These are phyloP conservation scores for Gasterosteus aculeatus DNA, from an alignment of 2,113 vertebrate genomes.

Conservation along the genomic window DNA sequence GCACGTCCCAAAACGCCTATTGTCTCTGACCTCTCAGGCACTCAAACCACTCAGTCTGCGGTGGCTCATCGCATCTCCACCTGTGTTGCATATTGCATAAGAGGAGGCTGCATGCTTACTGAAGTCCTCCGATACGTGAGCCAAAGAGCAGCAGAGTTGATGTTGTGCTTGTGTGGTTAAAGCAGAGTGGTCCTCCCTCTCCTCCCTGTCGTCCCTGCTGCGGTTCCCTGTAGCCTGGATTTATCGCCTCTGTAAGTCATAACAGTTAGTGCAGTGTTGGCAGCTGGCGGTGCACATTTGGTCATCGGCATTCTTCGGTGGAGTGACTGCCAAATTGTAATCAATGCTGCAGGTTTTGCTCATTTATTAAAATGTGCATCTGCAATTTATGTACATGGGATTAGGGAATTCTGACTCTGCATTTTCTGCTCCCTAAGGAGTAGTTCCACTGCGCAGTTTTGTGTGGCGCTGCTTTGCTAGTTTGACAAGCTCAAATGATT, in stretches of 20 bases:
- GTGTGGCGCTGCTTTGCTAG: background rate
- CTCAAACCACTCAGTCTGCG: background rate
- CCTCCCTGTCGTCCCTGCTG: background rate
- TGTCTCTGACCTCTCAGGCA: background rate
- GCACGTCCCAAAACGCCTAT: background rate
- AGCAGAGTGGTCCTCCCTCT: background rate
- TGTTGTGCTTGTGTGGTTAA: slow-evolving; percentile 14
- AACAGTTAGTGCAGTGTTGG: slow-evolving; percentile 51
- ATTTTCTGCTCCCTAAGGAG: slow-evolving; percentile 10
- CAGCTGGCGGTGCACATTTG: slow-evolving; percentile 18
- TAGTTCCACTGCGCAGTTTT: background rate
- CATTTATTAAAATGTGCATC: slow-evolving; percentile 16
- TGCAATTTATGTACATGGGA: slow-evolving; percentile 4
- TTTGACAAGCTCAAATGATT: background rate
- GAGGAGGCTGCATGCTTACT: slow-evolving; percentile 16
- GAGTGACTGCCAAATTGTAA: slow-evolving; percentile 31
- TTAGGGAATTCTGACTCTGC: slow-evolving; percentile 28
- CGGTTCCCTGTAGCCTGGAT: slow-evolving; percentile 3
- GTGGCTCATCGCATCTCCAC: slow-evolving; percentile 11
- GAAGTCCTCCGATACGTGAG: background rate
- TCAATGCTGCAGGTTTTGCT: slow-evolving; percentile 30
- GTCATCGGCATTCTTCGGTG: slow-evolving; percentile 17
- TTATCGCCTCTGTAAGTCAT: slow-evolving; percentile 37
- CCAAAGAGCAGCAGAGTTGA: background rate
- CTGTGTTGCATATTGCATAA: slow-evolving; percentile 37